Percentiles rank a stretch among this genome's conserved stretches.
Conservation (phyloP, 2,113 vertebrate species). For the Oenanthe melanoleuca region DNA sequence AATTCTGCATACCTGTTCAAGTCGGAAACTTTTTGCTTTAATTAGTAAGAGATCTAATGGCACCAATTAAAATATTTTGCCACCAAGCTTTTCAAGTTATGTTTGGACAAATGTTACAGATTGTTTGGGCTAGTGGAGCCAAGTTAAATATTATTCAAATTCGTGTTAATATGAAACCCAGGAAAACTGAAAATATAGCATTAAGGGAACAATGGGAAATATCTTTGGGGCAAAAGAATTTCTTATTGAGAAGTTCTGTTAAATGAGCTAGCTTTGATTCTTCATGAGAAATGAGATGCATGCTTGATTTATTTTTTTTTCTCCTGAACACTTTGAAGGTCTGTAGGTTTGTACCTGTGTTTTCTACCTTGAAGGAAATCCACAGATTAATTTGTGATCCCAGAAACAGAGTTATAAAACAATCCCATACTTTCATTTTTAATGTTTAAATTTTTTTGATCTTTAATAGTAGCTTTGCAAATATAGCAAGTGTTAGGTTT, state of each 20-base stretch:
- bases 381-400: not conserved
- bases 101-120: conserved; percentile 37
- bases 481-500: not conserved
- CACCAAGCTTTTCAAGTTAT: not conserved
- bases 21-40: not conserved
- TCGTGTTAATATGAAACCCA: conserved; percentile 36
- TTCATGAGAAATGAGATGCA: not conserved
- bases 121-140: conserved; percentile 26
- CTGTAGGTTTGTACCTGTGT: not conserved
- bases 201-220: not conserved
- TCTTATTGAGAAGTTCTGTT: not conserved
- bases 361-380: not conserved
- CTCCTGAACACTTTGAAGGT: not conserved
- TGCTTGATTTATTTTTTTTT: not conserved
- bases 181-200: not conserved
- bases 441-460: not conserved
- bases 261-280: not conserved
- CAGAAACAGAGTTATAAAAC: not conserved
- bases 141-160: conserved; percentile 54
- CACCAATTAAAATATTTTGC: conserved; percentile 35
- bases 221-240: not conserved
- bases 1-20: not conserved
- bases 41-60: conserved; percentile 20
- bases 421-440: not conserved
- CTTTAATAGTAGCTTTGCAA: not conserved